These are phyloP conservation scores for Orientallactaga bullata DNA, from an alignment of 2,113 vertebrate genomes.

Conservation along the genomic window DNA sequence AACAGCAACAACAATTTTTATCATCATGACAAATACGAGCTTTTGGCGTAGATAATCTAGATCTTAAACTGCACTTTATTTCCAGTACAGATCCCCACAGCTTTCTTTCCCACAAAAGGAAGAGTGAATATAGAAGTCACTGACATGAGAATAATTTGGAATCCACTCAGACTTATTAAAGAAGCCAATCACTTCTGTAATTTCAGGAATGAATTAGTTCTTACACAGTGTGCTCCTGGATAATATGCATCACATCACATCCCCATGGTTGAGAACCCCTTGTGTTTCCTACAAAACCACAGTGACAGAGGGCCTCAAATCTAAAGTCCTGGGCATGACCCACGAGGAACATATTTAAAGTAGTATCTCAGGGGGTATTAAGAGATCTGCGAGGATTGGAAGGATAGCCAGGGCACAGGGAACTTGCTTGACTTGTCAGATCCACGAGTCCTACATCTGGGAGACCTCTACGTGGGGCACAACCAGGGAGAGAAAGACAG, in stretches of 20 bases:
- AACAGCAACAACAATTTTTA: neutral
- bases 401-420: too few species aligned
- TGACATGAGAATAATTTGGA: neutral
- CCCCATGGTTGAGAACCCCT: neutral
- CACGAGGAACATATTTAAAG: neutral
- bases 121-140: neutral
- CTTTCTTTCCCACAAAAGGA: neutral
- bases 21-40: neutral
- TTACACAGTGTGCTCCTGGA: neutral
- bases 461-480: neutral
- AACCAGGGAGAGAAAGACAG: neutral
- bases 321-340: neutral
- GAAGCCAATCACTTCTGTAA: neutral
- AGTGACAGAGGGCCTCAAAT: neutral
- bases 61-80: neutral
- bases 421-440: neutral
- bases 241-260: neutral
- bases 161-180: neutral
- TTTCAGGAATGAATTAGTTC: constrained; percentile 28
- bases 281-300: neutral
- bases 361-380: neutral
- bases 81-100: too few species aligned
- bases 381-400: neutral
- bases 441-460: neutral
- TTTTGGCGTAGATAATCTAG: neutral